Base-by-base conservation (phyloP, 2,113 vertebrate genomes). In the Anarhynchus alexandrinus region DNA sequence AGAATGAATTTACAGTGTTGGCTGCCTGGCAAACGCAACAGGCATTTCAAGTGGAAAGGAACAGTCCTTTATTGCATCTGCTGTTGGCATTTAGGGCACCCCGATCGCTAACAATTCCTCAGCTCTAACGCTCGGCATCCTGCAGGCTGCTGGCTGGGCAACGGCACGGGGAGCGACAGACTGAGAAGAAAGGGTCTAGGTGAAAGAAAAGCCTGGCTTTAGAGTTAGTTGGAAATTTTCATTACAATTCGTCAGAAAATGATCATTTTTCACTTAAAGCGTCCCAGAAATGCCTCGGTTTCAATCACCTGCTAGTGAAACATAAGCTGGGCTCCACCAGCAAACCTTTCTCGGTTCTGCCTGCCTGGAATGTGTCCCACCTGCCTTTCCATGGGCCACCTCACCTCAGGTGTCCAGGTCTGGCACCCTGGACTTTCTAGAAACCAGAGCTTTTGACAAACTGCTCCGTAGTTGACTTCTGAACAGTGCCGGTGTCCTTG, bases 1-100 rank as follows among this genome's bases (percentile, higher is more conserved):
- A 72, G 94, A 97, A 91, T 77, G 83, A 95, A 94, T 97, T 95
- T 96, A 95, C 91, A 93, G 87, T 26, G 71, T 81, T 96, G 94
- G 95, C 95, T 95, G 97, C 87, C 89, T 90, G 74, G 96, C 85
- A 94, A 96, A 88, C 0, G 52, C 89, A 97, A 90, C 80, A 90
- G 80, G 91, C 89, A 95, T 97, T 96, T 94, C 93, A 77, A 93
- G 77, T 61, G 80, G 78, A 64, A 91, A 93, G 87, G 91, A 95
- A 36, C 88, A 95, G 71, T 4, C 72, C 80, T 93, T 92, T 94
- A 95, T 83, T 92, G 88, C 87, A 66, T 87, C 80, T 81, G 77
- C 58, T 97, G 64, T 55, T 97, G 95, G 94, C 93, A 95, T 96
- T 92, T 92, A 92, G 96, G 85, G 86, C 11, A 9, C 90, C 77